These are phyloP conservation scores for Drosophila pseudoananassae DNA, from an alignment of 1,140 invertebrate species.

Conservation along the genomic window DNA sequence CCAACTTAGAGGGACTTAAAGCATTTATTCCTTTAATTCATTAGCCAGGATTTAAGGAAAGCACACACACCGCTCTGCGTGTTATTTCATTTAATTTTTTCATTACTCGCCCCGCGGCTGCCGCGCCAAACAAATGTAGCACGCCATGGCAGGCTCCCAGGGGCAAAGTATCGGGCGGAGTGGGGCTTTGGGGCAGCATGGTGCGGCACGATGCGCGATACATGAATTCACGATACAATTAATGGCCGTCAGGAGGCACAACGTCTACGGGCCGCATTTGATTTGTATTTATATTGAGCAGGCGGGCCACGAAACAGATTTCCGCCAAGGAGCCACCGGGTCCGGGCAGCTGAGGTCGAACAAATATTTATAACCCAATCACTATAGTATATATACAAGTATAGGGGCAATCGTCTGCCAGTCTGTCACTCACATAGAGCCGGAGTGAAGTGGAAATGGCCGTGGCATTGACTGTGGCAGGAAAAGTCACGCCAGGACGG, in stretches of 20 bases:
- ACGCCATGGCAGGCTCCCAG: constrained; percentile 41
- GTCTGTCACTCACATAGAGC: constrained; percentile 43
- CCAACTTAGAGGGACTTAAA: constrained; percentile 7
- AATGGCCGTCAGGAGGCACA: constrained; percentile 51
- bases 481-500: constrained; percentile 60
- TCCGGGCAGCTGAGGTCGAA: constrained; percentile 62
- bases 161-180: constrained; percentile 10
- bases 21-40: constrained; percentile 47
- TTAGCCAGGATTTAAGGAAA: constrained; percentile 23
- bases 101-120: constrained; percentile 47
- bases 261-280: constrained; percentile 44
- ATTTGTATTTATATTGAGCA: constrained; percentile 70
- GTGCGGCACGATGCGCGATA: constrained; percentile 32
- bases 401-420: background rate
- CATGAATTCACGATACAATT: constrained; percentile 62
- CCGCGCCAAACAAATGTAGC: constrained; percentile 54
- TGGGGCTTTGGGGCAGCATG: constrained; percentile 13
- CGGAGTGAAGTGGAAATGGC: constrained; percentile 1
- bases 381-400: background rate
- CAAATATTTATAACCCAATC: constrained; percentile 76
- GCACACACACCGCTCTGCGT: constrained; percentile 46
- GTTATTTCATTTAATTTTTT: constrained; percentile 73
- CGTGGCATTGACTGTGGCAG: constrained; percentile 48
- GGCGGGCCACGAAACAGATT: constrained; percentile 58
- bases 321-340: constrained; percentile 29